These are phyloP conservation scores for Vireo griseus DNA, from an alignment of 2,797 vertebrate species.

Conservation along the genomic window DNA sequence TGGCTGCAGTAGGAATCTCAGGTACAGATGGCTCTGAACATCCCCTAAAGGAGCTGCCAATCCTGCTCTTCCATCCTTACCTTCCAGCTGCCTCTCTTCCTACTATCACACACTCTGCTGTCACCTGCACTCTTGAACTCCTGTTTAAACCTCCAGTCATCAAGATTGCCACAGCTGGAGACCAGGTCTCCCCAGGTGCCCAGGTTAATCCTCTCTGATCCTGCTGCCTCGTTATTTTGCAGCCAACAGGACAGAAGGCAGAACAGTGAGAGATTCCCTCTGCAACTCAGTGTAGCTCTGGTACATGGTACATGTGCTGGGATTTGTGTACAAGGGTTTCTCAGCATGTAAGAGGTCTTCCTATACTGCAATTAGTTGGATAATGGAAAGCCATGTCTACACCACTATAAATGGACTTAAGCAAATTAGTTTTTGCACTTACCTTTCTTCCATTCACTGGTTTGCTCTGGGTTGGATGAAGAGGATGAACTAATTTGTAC, in stretches of 20 bases:
- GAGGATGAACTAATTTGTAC: not conserved
- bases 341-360: not conserved
- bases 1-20: not conserved
- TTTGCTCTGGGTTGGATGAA: not conserved
- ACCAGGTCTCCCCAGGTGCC: not conserved
- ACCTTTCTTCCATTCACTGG: not conserved
- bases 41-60: not conserved
- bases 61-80: not conserved
- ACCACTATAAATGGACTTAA: not conserved
- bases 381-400: not conserved
- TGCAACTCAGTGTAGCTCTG: not conserved
- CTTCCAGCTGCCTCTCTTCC: not conserved
- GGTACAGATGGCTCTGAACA: not conserved
- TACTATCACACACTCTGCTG: not conserved
- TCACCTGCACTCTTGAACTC: not conserved
- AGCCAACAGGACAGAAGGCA: not conserved
- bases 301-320: not conserved
- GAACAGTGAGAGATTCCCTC: not conserved
- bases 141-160: not conserved
- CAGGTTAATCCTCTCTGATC: not conserved
- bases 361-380: not conserved
- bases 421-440: not conserved
- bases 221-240: not conserved
- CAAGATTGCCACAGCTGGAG: not conserved
- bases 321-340: not conserved